These are phyloP conservation scores for Chaenogobius annularis DNA, from an alignment of 2,113 vertebrate species.

Conservation along the genomic window DNA sequence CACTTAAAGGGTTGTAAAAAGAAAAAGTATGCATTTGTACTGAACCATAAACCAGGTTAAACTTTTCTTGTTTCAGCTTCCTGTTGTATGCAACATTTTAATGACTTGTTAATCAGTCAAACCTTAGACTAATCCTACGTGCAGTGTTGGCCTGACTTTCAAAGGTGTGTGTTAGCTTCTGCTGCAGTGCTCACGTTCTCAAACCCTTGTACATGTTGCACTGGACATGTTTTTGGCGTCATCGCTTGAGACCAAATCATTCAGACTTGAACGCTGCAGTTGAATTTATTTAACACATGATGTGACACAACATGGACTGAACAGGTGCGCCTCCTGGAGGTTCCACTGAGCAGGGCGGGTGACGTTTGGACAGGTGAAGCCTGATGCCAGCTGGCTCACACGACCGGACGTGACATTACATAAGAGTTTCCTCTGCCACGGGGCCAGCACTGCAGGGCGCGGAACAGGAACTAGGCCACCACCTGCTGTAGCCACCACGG, in stretches of 20 bases:
- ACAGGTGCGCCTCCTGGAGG: neutral
- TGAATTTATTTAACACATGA: neutral
- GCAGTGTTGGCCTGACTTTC: too few species aligned
- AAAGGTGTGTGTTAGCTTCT: too few species aligned
- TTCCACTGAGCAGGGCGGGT: neutral
- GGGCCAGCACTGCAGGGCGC: constrained; percentile 30
- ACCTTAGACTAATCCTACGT: too few species aligned
- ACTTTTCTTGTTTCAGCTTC: too few species aligned
- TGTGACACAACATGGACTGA: neutral
- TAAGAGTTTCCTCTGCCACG: constrained; percentile 21
- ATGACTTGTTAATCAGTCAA: too few species aligned
- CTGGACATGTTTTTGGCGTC: too few species aligned
- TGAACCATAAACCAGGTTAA: too few species aligned
- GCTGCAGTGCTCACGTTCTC: too few species aligned
- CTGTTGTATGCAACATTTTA: too few species aligned
- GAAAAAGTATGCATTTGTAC: too few species aligned
- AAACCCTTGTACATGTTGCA: too few species aligned
- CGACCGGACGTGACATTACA: neutral
- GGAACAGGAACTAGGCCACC: constrained; percentile 20
- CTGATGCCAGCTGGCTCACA: neutral
- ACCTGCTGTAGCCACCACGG: constrained; percentile 4
- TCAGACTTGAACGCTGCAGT: neutral
- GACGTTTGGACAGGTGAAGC: neutral
- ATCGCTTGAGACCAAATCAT: neutral
- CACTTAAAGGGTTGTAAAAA: too few species aligned